These are phyloP conservation scores for Neogale vison DNA, from an alignment of 2,113 vertebrate genomes.

Conservation along the genomic window DNA sequence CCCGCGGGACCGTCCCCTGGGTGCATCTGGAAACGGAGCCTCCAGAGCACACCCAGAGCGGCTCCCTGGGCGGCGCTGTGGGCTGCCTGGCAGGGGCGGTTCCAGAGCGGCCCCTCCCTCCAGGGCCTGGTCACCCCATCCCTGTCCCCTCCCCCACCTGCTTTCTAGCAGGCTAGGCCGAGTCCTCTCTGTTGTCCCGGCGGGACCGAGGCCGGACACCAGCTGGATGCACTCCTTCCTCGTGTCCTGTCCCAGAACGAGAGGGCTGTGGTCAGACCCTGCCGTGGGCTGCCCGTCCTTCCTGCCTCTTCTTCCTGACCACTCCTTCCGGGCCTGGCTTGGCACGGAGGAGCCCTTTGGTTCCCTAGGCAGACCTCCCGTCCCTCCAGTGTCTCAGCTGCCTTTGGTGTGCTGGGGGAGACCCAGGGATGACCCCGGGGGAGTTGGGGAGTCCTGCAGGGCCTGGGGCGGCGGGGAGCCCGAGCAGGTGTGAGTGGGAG, in stretches of 20 bases:
- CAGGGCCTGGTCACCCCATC: neutral
- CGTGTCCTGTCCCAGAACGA: neutral
- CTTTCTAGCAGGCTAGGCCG: neutral
- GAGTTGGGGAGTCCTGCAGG: neutral
- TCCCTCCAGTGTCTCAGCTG: neutral
- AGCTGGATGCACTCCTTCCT: neutral
- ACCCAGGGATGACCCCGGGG: neutral
- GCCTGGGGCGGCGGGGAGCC: neutral
- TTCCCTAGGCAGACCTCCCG: neutral
- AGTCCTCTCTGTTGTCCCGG: neutral
- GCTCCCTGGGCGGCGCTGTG: neutral
- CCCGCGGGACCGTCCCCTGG: rapidly evolving
- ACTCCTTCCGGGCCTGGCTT: neutral
- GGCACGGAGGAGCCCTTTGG: neutral
- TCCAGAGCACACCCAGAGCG: neutral
- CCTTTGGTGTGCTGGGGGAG: neutral
- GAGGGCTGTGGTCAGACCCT: neutral
- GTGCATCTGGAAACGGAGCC: rapidly evolving
- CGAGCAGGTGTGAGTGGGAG: conserved; percentile 68
- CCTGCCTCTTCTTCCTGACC: neutral
- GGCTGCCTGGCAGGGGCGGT: neutral
- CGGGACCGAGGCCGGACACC: neutral
- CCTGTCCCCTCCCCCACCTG: neutral
- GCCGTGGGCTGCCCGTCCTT: neutral
- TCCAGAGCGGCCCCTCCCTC: neutral